Percentiles rank a stretch among this genome's conserved stretches.
Conservation (phyloP, 2,888 invertebrate species). For the Athetis lepigone region DNA sequence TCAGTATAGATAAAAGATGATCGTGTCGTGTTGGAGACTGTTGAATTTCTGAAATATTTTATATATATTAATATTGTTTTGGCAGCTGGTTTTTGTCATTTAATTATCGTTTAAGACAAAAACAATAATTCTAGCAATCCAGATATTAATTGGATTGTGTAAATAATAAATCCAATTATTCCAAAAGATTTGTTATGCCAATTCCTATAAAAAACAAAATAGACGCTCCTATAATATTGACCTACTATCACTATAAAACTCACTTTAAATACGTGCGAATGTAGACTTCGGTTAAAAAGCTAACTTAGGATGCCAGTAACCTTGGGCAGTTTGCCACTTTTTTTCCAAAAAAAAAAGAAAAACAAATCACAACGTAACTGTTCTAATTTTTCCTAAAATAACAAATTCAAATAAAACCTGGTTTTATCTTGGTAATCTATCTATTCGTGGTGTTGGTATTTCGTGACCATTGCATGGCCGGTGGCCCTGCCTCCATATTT, state of each 20-base stretch:
- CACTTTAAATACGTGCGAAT: slow-evolving; percentile 14
- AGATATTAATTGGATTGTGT: slow-evolving; percentile 18
- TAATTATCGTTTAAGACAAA: neutral
- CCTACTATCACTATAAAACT: neutral
- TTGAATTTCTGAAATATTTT: slow-evolving; percentile 6
- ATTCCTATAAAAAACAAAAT: neutral
- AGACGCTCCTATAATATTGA: no score
- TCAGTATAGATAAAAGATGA: slow-evolving; percentile 48
- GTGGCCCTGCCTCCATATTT: neutral
- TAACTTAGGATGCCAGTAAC: slow-evolving; percentile 40
- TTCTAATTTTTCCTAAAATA: slow-evolving; percentile 4
- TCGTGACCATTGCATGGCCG: neutral
- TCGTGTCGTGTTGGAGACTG: neutral
- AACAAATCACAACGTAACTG: neutral
- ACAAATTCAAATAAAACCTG: neutral
- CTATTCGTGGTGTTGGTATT: neutral
- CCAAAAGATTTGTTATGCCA: neutral
- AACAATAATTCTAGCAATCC: neutral
- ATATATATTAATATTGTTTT: slow-evolving; percentile 5
- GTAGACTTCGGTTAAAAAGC: slow-evolving; percentile 25
- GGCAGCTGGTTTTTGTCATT: slow-evolving; percentile 2
- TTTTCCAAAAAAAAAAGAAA: slow-evolving; percentile 30
- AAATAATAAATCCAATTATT: slow-evolving; percentile 5
- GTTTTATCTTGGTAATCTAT: neutral
- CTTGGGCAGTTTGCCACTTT: slow-evolving; percentile 65